These are phyloP conservation scores for Arctopsyche grandis DNA, from an alignment of 1,140 invertebrate genomes.

Conservation along the genomic window DNA sequence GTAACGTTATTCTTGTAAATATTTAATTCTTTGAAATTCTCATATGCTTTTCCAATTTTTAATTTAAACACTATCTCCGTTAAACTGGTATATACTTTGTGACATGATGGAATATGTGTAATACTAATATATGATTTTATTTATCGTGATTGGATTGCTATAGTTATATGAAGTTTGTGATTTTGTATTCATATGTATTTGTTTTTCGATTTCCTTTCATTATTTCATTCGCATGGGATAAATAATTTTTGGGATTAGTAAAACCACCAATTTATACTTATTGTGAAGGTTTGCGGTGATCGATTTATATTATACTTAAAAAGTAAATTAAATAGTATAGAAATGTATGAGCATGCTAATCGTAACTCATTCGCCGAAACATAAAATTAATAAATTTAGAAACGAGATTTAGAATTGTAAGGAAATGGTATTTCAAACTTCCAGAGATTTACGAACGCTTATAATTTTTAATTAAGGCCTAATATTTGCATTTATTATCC, in stretches of 20 bases:
- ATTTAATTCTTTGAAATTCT: not conserved
- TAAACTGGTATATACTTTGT: not conserved
- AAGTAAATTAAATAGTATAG: not conserved
- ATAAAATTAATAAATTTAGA: not conserved
- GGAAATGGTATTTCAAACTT: not conserved
- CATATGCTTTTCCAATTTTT: not conserved
- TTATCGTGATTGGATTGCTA: not conserved
- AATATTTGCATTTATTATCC: conserved; percentile 23
- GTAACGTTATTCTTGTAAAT: not conserved
- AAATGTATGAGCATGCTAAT: not conserved
- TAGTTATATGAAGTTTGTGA: not conserved
- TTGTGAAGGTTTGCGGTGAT: not conserved
- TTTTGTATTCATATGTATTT: not conserved
- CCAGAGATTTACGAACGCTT: not conserved
- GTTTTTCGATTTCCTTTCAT: not conserved
- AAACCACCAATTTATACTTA: not conserved
- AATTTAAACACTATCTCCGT: not conserved
- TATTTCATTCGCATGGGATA: not conserved
- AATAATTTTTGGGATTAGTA: not conserved
- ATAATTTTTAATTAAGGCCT: conserved; percentile 17
- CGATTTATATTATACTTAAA: not conserved
- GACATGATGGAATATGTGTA: not conserved
- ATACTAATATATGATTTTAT: not conserved
- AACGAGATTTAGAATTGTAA: not conserved
- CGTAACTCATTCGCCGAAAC: conserved; percentile 4